Evolutionary conservation across 2,888 invertebrate genomes (phyloP), one percentile per base, ranked within the genome.

Genomic region (Oeneis ivallda): DNA sequence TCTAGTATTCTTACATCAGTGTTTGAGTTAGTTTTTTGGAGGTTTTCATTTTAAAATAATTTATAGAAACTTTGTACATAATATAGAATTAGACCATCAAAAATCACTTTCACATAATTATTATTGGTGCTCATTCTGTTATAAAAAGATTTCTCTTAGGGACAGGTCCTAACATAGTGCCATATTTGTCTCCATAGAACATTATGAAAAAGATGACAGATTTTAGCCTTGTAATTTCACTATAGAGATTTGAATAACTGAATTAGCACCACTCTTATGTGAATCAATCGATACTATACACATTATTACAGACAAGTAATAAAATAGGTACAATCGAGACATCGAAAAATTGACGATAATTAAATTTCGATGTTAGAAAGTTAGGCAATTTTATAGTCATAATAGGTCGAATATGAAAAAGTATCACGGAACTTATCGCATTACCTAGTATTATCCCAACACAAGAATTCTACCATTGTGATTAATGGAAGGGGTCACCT

Each of bases 281-380:
- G 17, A 19, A 49, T 34, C 34, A 53, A 34, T 53, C 53, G n/a
- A 53, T 34, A 17, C 13, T 6, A 1, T 54, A 54, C 32, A 62
- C 26, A 11, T 62, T 53, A 17, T 3, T 17, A 15, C 7, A 53
- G 32, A 53, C 9, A 53, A 49, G 54, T 47, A 17, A 41, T 13
- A 58, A 9, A 32, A 43, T 19, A n/a, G n/a, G n/a, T n/a, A 56
- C 8, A 62, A 57, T 57, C 49, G 41, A 65, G 32, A 61, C 47
- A 49, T 62, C 32, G 56, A 65, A 63, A 59, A 19, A 54, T 32
- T 64, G 34, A 68, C 68, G 52, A 63, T 66, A 60, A 63, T 63
- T 37, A 61, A 43, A 66, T 62, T 70, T 70, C 70, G 68, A 70
- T 70, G 70, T 68, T 47, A 62, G 53, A 66, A 56, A 54, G 45